These are phyloP conservation scores for Anorthoa munda DNA, from an alignment of 2,888 invertebrate species.

Conservation along the genomic window DNA sequence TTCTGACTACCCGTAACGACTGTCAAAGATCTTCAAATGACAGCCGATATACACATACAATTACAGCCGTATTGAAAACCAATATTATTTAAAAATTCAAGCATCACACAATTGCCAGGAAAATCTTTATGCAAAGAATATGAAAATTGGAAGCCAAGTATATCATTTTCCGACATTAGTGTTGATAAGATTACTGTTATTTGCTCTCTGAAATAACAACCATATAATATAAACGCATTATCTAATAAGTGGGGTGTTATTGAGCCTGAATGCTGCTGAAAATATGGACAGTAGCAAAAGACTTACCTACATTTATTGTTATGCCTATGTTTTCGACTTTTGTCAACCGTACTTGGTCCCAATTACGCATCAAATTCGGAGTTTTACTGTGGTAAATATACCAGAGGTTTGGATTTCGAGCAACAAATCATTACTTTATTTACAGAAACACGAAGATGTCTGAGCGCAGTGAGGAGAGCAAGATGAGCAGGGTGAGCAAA, in stretches of 20 bases:
- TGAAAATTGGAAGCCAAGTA: conserved; percentile 7
- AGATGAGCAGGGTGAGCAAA: conserved; percentile 79
- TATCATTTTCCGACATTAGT: conserved; percentile 56
- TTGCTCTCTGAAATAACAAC: conserved; percentile 46
- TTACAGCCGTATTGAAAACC: no score
- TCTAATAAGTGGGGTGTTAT: conserved; percentile 16
- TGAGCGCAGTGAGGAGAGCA: conserved; percentile 72
- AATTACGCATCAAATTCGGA: background rate
- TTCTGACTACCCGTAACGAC: no score
- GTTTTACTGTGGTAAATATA: no score
- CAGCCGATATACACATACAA: no score
- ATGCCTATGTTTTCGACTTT: background rate
- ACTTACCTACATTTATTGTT: background rate
- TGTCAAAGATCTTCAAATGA: no score
- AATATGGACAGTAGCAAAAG: conserved; percentile 2
- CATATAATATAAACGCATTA: conserved; percentile 53
- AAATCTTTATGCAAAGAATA: background rate
- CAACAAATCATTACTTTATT: background rate
- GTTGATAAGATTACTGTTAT: conserved; percentile 57
- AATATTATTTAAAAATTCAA: background rate
- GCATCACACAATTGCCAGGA: background rate
- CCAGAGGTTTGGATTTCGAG: no score
- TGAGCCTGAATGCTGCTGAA: conserved; percentile 13
- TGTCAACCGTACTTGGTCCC: background rate
- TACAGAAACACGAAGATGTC: conserved; percentile 71